Evolutionary conservation across 2,797 vertebrate genomes (phyloP), one percentile per base, ranked within the genome.

Genomic region (Anolis apletophallus): DNA sequence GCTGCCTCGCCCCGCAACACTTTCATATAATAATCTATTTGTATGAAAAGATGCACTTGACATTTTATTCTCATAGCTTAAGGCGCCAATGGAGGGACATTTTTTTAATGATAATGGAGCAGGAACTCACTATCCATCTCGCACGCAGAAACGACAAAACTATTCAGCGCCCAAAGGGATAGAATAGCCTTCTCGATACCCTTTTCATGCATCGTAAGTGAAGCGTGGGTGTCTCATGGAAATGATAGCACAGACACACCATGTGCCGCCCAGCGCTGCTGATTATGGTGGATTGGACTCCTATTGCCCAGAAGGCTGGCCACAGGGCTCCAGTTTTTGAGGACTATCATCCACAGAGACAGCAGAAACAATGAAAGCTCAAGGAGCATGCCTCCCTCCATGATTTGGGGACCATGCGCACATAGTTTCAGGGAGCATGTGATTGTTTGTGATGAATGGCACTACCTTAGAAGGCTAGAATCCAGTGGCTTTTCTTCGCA

Each of bases 11-110:
- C 91, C 93, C 76, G 90, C 74, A 13, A 89, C 85, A 4, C 9
- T 81, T 91, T 84, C 85, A 69, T 86, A 85, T 81, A 93, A 84
- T 83, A 87, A 85, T 23, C 40, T 36, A 55, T 91, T 90, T 90
- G 83, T 84, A 89, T 87, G 88, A 91, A 87, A 86, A 71, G 19
- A 59, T n/a, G 26, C 52, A 61, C 75, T 93, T 91, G 80, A 77
- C 50, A 77, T 88, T 90, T 91, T 59, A 82, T 54, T 26, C 14
- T 0, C 46, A 1, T 77, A 68, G 83, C 55, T 59, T 9, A 55
- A 10, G 4, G 3, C 7, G 59, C 67, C 72, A 79, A 85, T 0
- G 5, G n/a, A 61, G 36, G 81, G 73, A 12, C 1, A 26, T 73
- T 73, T 46, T 55, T 73, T 29, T 59, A 12, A 11, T 3, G 34